Evolutionary conservation across 2,888 invertebrate species (phyloP).

Genomic region (Himalopsyche anomala): DNA sequence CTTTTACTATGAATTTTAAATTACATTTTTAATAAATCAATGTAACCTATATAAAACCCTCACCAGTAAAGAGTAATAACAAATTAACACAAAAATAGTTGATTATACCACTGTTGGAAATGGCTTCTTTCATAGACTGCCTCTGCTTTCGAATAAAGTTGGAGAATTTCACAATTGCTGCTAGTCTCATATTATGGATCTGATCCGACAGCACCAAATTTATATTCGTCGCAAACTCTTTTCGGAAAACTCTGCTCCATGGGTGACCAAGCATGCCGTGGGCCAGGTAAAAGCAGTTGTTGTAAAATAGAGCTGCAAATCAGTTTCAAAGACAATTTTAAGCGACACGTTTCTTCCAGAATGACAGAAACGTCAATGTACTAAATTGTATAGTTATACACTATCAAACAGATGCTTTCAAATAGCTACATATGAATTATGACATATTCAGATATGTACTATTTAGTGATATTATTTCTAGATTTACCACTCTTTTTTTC

Average conservation of each 20-base stretch:
- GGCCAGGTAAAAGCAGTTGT: conserved; percentile 76
- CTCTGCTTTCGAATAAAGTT: conserved; percentile 73
- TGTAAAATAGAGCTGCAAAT: conserved; percentile 74
- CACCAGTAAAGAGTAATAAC: background rate
- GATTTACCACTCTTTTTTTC: too few species aligned
- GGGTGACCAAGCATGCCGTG: conserved; percentile 76
- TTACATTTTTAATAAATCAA: background rate
- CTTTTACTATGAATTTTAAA: too few species aligned
- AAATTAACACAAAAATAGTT: background rate
- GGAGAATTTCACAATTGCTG: conserved; percentile 74
- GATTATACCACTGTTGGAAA: conserved; percentile 71
- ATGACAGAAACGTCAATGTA: too few species aligned
- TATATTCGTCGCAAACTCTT: conserved; percentile 70
- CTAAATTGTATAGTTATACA: too few species aligned
- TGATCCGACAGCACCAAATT: conserved; percentile 71
- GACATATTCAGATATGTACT: too few species aligned
- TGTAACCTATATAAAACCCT: background rate
- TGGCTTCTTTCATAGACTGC: conserved; percentile 70
- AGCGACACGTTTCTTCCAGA: background rate
- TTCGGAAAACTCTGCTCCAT: conserved; percentile 71
- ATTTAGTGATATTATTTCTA: too few species aligned
- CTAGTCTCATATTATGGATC: conserved; percentile 73
- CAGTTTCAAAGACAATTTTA: background rate
- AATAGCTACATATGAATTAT: too few species aligned
- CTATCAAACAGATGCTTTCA: too few species aligned